phyloP scores from a whole-genome alignment of 2,888 invertebrate genomes.

The Chrysolina oricalcia region DNA sequence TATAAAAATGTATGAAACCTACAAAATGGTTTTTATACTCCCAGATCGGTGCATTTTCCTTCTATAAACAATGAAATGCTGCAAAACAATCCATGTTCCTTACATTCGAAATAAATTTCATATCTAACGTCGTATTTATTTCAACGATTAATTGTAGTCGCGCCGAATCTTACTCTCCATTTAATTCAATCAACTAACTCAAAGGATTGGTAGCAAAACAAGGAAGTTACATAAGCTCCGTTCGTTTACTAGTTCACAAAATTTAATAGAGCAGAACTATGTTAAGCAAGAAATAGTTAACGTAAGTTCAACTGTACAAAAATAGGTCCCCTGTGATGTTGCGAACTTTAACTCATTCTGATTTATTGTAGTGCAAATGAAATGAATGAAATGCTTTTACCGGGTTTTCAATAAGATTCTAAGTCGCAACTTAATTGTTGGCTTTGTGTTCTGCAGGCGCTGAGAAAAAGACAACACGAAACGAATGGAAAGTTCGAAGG shows the following conservation, averaged over 20 bases:
- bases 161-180: no score
- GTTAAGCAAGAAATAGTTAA: not conserved
- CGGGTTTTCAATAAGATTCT: not conserved
- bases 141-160: no score
- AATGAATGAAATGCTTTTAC: slow-evolving; percentile 6
- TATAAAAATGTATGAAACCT: no score
- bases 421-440: not conserved
- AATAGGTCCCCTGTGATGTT: not conserved
- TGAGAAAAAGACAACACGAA: not conserved
- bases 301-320: slow-evolving; percentile 1
- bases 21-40: no score
- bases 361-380: not conserved
- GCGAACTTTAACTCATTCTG: not conserved
- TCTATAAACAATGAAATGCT: no score
- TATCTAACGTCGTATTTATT: no score
- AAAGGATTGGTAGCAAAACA: not conserved
- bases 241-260: not conserved
- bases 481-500: not conserved
- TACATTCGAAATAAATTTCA: no score
- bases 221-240: not conserved
- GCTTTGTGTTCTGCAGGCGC: not conserved
- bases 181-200: not conserved
- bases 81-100: no score
- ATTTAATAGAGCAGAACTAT: not conserved
- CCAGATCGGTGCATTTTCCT: no score